These are phyloP conservation scores for Anoplophora glabripennis DNA, from an alignment of 1,140 invertebrate genomes.

Conservation along the genomic window DNA sequence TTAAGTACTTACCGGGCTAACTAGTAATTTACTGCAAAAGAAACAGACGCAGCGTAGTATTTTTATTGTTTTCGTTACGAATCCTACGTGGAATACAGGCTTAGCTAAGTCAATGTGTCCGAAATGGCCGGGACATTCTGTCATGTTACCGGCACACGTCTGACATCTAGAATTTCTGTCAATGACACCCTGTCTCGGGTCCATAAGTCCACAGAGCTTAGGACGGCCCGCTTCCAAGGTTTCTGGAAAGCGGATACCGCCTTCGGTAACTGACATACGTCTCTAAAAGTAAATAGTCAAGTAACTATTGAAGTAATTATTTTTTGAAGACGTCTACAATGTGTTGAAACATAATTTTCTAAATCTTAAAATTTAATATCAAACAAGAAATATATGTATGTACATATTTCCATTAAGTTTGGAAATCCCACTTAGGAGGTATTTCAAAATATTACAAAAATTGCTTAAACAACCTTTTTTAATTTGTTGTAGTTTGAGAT, in stretches of 20 bases:
- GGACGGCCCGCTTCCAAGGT: conserved; percentile 98
- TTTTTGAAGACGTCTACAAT: neutral
- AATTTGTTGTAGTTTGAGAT: too few relatives aligned
- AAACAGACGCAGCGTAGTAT: conserved; percentile 96
- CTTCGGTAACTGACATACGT: conserved; percentile 96
- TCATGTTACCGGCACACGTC: conserved; percentile 97
- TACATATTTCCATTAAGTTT: too few relatives aligned
- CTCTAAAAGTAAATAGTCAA: conserved; percentile 61
- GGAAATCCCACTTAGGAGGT: too few relatives aligned
- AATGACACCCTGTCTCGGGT: conserved; percentile 97
- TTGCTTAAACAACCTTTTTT: too few relatives aligned
- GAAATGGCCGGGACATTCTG: conserved; percentile 98
- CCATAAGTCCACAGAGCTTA: conserved; percentile 97
- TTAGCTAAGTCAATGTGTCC: conserved; percentile 99
- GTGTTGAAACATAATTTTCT: too few relatives aligned
- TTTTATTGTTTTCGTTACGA: conserved; percentile 96
- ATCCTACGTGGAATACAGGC: conserved; percentile 98
- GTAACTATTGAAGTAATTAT: neutral
- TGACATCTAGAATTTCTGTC: conserved; percentile 92
- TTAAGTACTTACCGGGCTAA: conserved; percentile 76
- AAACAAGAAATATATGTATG: too few relatives aligned
- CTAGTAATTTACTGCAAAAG: conserved; percentile 93
- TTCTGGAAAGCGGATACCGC: conserved; percentile 94
- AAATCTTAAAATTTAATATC: too few relatives aligned
- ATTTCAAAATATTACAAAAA: too few relatives aligned